phyloP scores from a whole-genome alignment of 1,140 invertebrate species.

The Pomacea maculata region DNA sequence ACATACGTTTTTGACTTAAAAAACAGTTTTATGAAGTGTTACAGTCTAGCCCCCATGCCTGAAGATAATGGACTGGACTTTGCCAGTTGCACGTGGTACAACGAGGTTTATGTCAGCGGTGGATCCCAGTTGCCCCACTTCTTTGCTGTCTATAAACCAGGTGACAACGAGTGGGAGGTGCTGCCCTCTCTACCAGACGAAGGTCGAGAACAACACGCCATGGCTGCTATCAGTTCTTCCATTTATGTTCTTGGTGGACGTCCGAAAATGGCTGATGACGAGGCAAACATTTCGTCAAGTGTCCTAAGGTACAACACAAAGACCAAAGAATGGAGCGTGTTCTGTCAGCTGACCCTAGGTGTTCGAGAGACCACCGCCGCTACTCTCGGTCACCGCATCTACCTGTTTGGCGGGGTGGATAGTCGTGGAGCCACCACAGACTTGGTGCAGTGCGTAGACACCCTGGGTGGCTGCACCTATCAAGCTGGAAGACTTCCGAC shows the following conservation, averaged over 20 bases:
- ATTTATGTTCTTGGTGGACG: constrained; percentile 43
- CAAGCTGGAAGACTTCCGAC: background rate
- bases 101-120: constrained; percentile 1
- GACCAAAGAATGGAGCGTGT: background rate
- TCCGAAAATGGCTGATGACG: background rate
- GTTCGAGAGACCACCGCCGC: background rate
- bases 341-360: background rate
- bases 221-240: constrained; percentile 37
- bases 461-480: background rate
- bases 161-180: constrained; percentile 2
- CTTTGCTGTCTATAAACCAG: constrained; percentile 1
- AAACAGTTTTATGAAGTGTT: background rate
- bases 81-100: background rate
- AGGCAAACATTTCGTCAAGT: background rate
- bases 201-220: constrained; percentile 43
- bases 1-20: no score
- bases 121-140: background rate
- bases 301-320: background rate
- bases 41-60: background rate
- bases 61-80: background rate
- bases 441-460: background rate
- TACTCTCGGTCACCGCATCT: background rate
- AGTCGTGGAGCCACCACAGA: background rate
- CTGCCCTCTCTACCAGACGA: constrained; percentile 7
- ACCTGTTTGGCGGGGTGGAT: background rate